Base-by-base conservation (phyloP, 2,888 invertebrate genomes). In the Lepidochitona cinerea region DNA sequence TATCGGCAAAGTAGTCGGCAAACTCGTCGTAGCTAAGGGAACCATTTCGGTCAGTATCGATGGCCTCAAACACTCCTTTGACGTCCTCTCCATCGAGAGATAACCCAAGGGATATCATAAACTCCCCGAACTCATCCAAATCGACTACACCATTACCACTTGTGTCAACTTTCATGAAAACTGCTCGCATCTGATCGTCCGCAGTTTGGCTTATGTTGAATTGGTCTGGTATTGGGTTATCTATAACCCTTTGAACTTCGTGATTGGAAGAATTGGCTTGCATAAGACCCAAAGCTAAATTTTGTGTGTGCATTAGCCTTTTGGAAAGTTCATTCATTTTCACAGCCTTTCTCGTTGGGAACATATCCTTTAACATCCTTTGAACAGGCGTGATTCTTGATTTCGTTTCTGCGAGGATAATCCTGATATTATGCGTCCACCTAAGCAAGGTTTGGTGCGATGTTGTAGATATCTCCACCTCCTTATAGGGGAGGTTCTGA, bases 71-170 rank as follows among this genome's bases (percentile, higher is more conserved):
- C 1, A 81, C 65, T 2, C 71, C 29, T 36, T 75, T 69, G 0
- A 69, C 37, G 66, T 81, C 78, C 23, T 73, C 64, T 52, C 75
- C 71, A 0, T 41, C 59, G 32, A 79, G 71, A 5, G 74, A 68
- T 14, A 78, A 26, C 0, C 81, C 81, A 37, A 81, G 68, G 6
- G 70, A 72, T 26, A 64, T 9, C n/a, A 81, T 68, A 54, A 75
- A 79, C 5, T 23, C 52, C 9, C 12, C 54, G 53, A 81, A 81
- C 68, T 81, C 81, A 1, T 73, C 53, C 53, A n/a, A 49, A 36
- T 79, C 78, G 36, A 81, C 72, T 18, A 59, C 26, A 0, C 81
- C 81, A 33, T 81, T 81, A 26, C 78, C 79, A 68, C 76, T 67
- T 29, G 49, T 64, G 65, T 81, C 81, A 29, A 79, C 49, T 36